A percentile compares a stretch with the other conserved stretches of the same genome.
These are phyloP conservation scores for Busseola fusca DNA, from an alignment of 2,888 invertebrate genomes.

Conservation along the genomic window DNA sequence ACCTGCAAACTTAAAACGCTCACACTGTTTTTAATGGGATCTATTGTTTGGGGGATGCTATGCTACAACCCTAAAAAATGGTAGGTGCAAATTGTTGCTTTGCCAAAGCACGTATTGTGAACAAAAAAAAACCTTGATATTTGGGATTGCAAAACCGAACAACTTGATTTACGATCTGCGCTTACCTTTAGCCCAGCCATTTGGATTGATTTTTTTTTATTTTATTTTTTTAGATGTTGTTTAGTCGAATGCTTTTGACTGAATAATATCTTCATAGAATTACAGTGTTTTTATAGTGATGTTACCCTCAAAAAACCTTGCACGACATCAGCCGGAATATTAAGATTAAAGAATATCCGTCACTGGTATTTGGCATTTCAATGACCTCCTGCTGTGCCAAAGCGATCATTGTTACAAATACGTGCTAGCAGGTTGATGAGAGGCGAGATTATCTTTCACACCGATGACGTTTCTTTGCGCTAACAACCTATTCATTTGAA, in stretches of 20 bases:
- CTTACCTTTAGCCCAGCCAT: slow-evolving; percentile 67
- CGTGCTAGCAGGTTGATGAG: slow-evolving; percentile 30
- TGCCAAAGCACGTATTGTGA: background rate
- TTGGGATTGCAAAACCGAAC: slow-evolving; percentile 25
- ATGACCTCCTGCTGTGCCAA: slow-evolving; percentile 67
- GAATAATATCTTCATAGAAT: slow-evolving; percentile 68
- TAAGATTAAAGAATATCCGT: slow-evolving; percentile 54
- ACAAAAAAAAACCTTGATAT: background rate
- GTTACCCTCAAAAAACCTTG: slow-evolving; percentile 68
- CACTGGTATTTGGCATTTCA: slow-evolving; percentile 62
- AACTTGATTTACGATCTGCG: slow-evolving; percentile 2
- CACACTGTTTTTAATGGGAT: background rate
- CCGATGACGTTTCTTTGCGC: background rate
- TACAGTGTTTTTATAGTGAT: slow-evolving; percentile 73
- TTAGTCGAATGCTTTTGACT: slow-evolving; percentile 49
- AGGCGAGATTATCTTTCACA: slow-evolving; percentile 14
- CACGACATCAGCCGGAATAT: slow-evolving; percentile 63
- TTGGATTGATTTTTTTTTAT: slow-evolving; percentile 12
- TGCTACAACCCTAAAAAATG: background rate
- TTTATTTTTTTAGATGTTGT: slow-evolving; percentile 38
- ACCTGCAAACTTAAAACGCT: too few species aligned
- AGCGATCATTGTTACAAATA: slow-evolving; percentile 65
- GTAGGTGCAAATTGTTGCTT: background rate
- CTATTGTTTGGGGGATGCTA: background rate
- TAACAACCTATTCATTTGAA: background rate